phyloP scores from a whole-genome alignment of 1,140 invertebrate genomes.

The Leptestheria dahalacensis region DNA sequence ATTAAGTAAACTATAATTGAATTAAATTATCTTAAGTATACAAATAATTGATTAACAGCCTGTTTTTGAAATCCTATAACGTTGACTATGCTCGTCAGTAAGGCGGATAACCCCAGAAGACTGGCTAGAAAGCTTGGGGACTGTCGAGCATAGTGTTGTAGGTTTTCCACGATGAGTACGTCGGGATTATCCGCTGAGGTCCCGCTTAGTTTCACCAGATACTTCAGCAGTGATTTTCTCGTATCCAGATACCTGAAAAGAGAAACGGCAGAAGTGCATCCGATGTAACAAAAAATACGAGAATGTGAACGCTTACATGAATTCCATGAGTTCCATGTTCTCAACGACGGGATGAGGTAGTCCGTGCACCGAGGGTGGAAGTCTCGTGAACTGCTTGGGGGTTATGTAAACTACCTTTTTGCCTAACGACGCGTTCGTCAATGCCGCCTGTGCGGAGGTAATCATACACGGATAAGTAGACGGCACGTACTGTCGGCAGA shows the following conservation, averaged over 20 bases:
- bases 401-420: not conserved
- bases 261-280: not conserved
- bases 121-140: not conserved
- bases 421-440: not conserved
- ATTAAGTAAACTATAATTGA: not conserved
- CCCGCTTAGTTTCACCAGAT: not conserved
- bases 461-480: too few species aligned
- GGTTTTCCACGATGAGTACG: not conserved
- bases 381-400: not conserved
- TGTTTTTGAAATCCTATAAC: not conserved
- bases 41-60: not conserved
- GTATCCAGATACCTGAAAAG: not conserved
- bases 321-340: not conserved
- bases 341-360: not conserved
- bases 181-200: not conserved
- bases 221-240: not conserved
- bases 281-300: not conserved
- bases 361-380: not conserved
- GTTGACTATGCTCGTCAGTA: not conserved
- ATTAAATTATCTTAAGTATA: not conserved
- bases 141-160: not conserved
- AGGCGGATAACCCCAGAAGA: not conserved
- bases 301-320: not conserved
- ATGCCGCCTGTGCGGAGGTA: not conserved
- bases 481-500: too few species aligned